Evolutionary conservation across 2,797 vertebrate species (phyloP).

Genomic region (Pipistrellus pygmaeus): DNA sequence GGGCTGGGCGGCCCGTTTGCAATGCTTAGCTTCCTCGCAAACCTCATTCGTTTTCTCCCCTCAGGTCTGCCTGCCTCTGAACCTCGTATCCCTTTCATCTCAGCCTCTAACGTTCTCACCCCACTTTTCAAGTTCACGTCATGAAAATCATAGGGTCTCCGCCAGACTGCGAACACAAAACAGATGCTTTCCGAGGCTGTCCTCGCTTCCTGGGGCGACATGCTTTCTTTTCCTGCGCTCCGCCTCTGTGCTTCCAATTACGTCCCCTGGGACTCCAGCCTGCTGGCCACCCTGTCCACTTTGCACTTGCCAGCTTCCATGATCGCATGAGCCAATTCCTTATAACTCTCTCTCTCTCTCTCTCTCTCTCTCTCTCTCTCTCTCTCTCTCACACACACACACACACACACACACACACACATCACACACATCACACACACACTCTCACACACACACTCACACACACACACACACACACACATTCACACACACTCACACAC

Average conservation of each 20-base stretch:
- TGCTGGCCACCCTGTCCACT: not conserved
- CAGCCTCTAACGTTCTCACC: not conserved
- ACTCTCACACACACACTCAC: no score
- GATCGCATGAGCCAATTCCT: not conserved
- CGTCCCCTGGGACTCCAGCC: not conserved
- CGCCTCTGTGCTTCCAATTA: not conserved
- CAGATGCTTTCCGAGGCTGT: not conserved
- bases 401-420: not conserved
- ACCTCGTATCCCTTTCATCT: not conserved
- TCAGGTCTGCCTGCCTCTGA: not conserved
- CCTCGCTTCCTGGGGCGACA: not conserved
- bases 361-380: no score
- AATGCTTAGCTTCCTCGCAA: not conserved
- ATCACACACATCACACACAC: not conserved
- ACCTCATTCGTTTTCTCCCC: not conserved
- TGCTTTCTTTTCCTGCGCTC: not conserved
- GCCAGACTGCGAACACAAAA: not conserved
- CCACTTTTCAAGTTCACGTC: not conserved
- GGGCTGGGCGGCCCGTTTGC: not conserved
- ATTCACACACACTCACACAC: not conserved
- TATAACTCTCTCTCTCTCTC: not conserved
- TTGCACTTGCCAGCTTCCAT: no score
- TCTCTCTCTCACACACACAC: not conserved
- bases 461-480: not conserved
- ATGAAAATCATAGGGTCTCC: not conserved